phyloP scores from a whole-genome alignment of 1,140 invertebrate species.

The Ephestia elutella region DNA sequence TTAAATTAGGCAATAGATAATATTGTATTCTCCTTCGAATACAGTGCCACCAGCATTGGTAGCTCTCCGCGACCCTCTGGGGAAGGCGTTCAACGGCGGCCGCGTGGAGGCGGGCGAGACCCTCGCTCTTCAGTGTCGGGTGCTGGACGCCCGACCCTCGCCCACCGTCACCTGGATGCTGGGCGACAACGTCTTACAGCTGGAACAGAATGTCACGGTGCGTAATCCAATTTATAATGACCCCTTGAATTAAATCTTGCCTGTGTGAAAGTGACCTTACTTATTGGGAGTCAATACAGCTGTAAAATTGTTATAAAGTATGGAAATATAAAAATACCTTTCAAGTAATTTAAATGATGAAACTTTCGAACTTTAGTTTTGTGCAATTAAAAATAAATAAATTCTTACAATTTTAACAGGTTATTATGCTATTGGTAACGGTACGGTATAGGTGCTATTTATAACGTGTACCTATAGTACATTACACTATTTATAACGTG shows the following conservation, averaged over 20 bases:
- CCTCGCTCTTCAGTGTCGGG: slow-evolving; percentile 47
- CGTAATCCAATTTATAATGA: slow-evolving; percentile 18
- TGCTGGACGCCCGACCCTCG: slow-evolving; percentile 50
- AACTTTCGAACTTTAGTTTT: no score
- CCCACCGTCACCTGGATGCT: slow-evolving; percentile 46
- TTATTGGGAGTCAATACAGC: no score
- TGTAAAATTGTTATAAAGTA: not conserved
- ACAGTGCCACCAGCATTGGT: slow-evolving; percentile 56
- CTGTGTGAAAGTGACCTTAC: no score
- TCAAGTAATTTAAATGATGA: no score
- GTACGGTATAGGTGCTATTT: no score
- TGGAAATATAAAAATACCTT: no score
- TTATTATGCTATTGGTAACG: no score
- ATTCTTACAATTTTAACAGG: no score
- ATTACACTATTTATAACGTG: no score
- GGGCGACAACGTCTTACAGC: slow-evolving; percentile 32
- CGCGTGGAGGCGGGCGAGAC: slow-evolving; percentile 35
- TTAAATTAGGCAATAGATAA: no score
- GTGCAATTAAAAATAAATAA: no score
- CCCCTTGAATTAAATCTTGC: not conserved
- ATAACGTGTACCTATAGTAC: no score
- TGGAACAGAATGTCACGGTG: slow-evolving; percentile 51
- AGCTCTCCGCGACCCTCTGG: slow-evolving; percentile 25
- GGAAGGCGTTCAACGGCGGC: slow-evolving; percentile 23
- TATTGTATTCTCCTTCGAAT: not conserved